These are phyloP conservation scores for Drosophila kanekoi DNA, from an alignment of 2,888 invertebrate species.

Conservation along the genomic window DNA sequence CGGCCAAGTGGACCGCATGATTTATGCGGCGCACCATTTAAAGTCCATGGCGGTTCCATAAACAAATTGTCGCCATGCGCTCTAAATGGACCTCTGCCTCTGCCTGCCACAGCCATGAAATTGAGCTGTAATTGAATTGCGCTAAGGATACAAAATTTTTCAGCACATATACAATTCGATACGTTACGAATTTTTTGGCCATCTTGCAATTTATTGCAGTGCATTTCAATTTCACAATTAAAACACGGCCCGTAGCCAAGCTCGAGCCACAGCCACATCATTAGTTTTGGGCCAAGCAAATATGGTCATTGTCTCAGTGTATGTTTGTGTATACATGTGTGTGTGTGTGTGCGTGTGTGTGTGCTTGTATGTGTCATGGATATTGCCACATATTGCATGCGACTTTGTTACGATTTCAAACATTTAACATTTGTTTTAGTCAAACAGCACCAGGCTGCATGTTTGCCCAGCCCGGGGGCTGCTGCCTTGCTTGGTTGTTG, in stretches of 20 bases:
- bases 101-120: conserved; percentile 64
- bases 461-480: conserved; percentile 60
- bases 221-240: conserved; percentile 79
- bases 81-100: conserved; percentile 69
- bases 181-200: conserved; percentile 59
- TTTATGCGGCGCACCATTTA: conserved; percentile 79
- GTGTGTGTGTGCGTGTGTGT: conserved; percentile 4
- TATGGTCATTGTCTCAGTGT: conserved; percentile 67
- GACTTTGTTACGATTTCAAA: conserved; percentile 75
- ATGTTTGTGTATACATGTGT: not conserved
- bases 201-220: conserved; percentile 75
- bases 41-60: conserved; percentile 82
- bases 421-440: conserved; percentile 72
- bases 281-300: conserved; percentile 70
- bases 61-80: conserved; percentile 81
- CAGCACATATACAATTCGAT: conserved; percentile 25
- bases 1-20: conserved; percentile 61
- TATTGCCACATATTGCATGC: conserved; percentile 63
- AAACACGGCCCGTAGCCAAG: conserved; percentile 52
- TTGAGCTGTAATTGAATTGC: conserved; percentile 78
- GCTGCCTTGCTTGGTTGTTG: conserved; percentile 54
- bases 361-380: conserved; percentile 32
- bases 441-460: conserved; percentile 53
- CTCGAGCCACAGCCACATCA: conserved; percentile 65
- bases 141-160: conserved; percentile 60